These are phyloP conservation scores for Allygus modestus DNA, from an alignment of 2,888 invertebrate species.

Conservation along the genomic window DNA sequence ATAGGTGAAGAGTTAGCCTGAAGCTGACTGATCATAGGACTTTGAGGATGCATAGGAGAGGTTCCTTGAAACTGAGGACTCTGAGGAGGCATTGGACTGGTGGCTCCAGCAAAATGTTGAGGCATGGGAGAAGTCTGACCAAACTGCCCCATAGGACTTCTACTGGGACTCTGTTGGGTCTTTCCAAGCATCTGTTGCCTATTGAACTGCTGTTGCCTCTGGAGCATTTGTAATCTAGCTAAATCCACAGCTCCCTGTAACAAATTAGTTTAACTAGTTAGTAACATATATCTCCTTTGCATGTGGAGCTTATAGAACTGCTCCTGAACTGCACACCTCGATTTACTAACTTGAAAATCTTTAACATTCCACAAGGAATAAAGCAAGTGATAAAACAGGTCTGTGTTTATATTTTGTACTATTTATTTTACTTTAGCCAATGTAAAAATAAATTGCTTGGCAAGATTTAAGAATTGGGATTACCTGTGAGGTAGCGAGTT, in stretches of 20 bases:
- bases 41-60: slow-evolving; percentile 74
- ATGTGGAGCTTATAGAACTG: background rate
- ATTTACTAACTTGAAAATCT: no score
- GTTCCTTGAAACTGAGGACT: slow-evolving; percentile 71
- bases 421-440: no score
- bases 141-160: slow-evolving; percentile 68
- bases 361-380: no score
- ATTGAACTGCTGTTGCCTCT: slow-evolving; percentile 61
- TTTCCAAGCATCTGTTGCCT: slow-evolving; percentile 61
- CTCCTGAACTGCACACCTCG: no score
- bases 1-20: slow-evolving; percentile 73
- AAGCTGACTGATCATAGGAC: slow-evolving; percentile 72
- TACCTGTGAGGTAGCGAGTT: slow-evolving; percentile 41
- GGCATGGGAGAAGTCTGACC: slow-evolving; percentile 68
- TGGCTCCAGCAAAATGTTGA: slow-evolving; percentile 74
- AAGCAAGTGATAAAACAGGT: no score
- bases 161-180: slow-evolving; percentile 65
- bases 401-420: no score
- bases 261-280: background rate
- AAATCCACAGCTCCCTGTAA: slow-evolving; percentile 32
- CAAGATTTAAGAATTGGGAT: background rate
- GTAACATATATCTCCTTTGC: background rate
- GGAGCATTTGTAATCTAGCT: slow-evolving; percentile 65
- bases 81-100: slow-evolving; percentile 75
- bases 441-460: no score